Percentiles rank a stretch among this genome's conserved stretches.
These are phyloP conservation scores for Drosophila yakuba DNA, from an alignment of 1,140 invertebrate species.

Conservation along the genomic window DNA sequence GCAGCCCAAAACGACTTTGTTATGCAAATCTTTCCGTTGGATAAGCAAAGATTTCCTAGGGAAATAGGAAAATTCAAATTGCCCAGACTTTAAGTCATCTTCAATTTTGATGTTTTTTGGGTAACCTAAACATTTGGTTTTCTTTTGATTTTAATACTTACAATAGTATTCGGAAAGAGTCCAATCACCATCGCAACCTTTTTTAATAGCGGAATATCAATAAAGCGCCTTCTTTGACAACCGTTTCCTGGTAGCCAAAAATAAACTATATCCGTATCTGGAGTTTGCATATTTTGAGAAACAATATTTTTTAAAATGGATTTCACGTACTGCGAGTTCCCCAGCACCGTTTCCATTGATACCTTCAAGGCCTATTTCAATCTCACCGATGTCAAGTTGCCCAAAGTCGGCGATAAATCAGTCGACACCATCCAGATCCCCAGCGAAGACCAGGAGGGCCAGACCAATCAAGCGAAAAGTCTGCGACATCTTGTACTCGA, in stretches of 20 bases:
- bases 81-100: too few relatives aligned
- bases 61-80: not conserved
- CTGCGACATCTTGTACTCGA: conserved; percentile 84
- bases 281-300: conserved; percentile 1
- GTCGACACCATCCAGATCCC: conserved; percentile 50
- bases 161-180: not conserved
- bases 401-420: conserved; percentile 72
- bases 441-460: conserved; percentile 35
- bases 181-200: not conserved
- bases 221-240: conserved; percentile 31
- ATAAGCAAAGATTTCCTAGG: too few relatives aligned
- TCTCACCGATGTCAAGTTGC: conserved; percentile 63
- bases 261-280: conserved; percentile 27
- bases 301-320: conserved; percentile 59
- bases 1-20: conserved; percentile 56
- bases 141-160: too few relatives aligned
- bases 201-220: not conserved
- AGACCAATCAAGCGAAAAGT: conserved; percentile 75
- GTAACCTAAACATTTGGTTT: not conserved
- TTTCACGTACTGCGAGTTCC: conserved; percentile 81
- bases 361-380: conserved; percentile 84
- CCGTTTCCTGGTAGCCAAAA: conserved; percentile 42
- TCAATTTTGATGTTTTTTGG: not conserved
- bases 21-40: conserved; percentile 58
- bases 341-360: conserved; percentile 76